Conservation (phyloP, 2,888 invertebrate species). For the Copidosoma aretas region DNA sequence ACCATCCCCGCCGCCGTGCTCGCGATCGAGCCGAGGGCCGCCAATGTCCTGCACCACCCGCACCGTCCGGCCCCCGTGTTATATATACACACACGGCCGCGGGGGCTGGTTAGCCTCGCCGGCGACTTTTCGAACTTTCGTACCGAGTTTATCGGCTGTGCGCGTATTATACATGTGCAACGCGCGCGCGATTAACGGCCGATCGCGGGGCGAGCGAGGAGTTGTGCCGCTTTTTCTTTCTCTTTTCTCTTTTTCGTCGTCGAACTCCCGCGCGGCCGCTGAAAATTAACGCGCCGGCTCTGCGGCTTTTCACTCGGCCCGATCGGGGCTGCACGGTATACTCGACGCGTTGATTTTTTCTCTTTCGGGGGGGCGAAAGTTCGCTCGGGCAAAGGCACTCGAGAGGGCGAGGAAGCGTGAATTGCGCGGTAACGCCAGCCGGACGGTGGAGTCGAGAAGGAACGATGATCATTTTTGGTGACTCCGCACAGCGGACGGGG, state of each 20-base stretch:
- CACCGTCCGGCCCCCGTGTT: no score
- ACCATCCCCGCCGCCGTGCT: slow-evolving; percentile 2
- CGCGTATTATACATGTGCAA: background rate
- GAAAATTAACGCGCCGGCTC: slow-evolving; percentile 30
- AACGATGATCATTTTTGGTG: no score
- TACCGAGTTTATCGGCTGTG: slow-evolving; percentile 29
- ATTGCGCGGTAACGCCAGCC: no score
- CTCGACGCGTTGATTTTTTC: background rate
- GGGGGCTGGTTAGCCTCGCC: background rate
- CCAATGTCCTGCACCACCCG: no score
- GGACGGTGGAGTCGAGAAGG: no score
- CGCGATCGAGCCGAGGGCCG: background rate
- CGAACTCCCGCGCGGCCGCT: slow-evolving; percentile 9
- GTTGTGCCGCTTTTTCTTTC: no score
- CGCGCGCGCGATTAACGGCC: background rate
- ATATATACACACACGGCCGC: no score
- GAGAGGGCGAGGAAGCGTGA: no score
- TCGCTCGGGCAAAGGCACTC: no score
- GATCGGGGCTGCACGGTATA: background rate
- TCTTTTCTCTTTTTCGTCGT: slow-evolving; percentile 35
- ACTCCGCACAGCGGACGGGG: no score
- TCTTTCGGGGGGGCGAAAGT: slow-evolving; percentile 8
- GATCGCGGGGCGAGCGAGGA: slow-evolving; percentile 2
- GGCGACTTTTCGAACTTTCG: slow-evolving; percentile 28
- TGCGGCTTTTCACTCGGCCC: background rate